Percentiles rank a stretch among this genome's conserved stretches.
These are phyloP conservation scores for Choloepus didactylus DNA, from an alignment of 2,797 vertebrate genomes.

Conservation along the genomic window DNA sequence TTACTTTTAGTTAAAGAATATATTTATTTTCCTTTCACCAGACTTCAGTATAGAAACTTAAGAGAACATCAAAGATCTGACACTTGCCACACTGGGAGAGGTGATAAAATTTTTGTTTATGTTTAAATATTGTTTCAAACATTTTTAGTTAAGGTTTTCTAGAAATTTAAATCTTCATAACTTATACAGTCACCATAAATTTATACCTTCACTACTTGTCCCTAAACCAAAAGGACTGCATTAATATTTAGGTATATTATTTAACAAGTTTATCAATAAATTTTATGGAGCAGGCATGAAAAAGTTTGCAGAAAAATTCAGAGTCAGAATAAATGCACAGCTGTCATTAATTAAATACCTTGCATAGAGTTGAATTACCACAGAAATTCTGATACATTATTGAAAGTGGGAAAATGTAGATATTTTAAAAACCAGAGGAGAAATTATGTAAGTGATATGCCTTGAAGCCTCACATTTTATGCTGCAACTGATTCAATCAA, in stretches of 20 bases:
- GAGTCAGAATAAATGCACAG: not conserved
- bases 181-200: not conserved
- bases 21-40: not conserved
- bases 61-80: not conserved
- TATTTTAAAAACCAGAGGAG: not conserved
- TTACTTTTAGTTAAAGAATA: not conserved
- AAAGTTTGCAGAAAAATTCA: not conserved
- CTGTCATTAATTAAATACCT: not conserved
- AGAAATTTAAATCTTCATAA: not conserved
- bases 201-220: not conserved
- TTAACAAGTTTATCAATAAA: not conserved
- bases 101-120: not conserved
- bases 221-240: not conserved
- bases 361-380: not conserved
- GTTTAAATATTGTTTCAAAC: not conserved
- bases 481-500: not conserved
- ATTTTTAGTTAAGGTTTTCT: not conserved
- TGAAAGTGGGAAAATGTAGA: not conserved
- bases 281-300: not conserved
- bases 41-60: not conserved
- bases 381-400: not conserved
- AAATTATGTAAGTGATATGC: not conserved
- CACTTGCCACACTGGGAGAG: not conserved
- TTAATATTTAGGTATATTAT: not conserved
- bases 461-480: not conserved